Percentiles rank a stretch among this genome's conserved stretches.
These are phyloP conservation scores for Monochamus alternatus DNA, from an alignment of 2,888 invertebrate genomes.

Conservation along the genomic window DNA sequence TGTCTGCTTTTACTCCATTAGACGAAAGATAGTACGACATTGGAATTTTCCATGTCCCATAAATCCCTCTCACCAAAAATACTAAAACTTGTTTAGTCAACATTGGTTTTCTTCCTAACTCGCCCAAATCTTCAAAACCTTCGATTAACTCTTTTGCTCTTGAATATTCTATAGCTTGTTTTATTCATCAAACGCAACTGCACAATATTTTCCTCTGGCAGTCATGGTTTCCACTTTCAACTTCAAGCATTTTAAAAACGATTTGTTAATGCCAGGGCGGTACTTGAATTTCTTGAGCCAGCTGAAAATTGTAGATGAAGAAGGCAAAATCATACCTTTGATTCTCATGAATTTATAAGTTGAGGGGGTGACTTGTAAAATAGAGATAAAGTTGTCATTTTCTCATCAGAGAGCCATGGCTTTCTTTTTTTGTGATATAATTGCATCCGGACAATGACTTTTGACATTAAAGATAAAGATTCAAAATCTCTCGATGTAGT, in stretches of 20 bases:
- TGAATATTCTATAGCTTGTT: slow-evolving; percentile 41
- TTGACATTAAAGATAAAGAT: background rate
- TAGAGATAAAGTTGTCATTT: background rate
- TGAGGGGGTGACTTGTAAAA: background rate
- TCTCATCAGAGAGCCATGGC: background rate
- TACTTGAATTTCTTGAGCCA: background rate
- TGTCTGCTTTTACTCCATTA: slow-evolving; percentile 35
- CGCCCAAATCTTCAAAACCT: slow-evolving; percentile 15
- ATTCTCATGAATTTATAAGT: background rate
- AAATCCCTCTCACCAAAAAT: slow-evolving; percentile 45
- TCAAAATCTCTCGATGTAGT: no score
- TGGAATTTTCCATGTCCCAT: slow-evolving; percentile 50
- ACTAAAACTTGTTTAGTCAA: slow-evolving; percentile 44
- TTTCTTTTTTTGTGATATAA: background rate
- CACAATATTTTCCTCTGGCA: slow-evolving; percentile 46
- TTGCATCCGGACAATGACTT: background rate
- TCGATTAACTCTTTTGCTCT: slow-evolving; percentile 38
- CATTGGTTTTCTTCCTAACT: slow-evolving; percentile 27
- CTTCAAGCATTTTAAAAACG: background rate
- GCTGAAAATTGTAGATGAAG: background rate
- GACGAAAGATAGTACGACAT: slow-evolving; percentile 45
- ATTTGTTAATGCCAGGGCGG: slow-evolving; percentile 16
- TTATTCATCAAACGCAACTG: slow-evolving; percentile 54
- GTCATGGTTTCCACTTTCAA: slow-evolving; percentile 50
- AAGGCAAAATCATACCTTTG: background rate